These are phyloP conservation scores for Watsonalla binaria DNA, from an alignment of 2,888 invertebrate genomes.

Conservation along the genomic window DNA sequence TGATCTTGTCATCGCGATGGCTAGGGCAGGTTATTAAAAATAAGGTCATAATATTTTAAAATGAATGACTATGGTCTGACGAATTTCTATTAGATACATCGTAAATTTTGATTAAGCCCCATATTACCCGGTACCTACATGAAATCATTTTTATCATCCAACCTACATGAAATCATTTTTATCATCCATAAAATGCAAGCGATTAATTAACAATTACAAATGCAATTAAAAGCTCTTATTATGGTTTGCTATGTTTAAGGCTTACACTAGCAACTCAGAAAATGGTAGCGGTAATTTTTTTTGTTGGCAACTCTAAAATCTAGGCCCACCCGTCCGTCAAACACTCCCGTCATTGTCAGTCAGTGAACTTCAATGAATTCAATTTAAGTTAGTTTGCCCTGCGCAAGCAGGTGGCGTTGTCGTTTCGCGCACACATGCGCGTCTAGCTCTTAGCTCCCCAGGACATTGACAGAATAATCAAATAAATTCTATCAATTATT, in stretches of 20 bases:
- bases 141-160: no score
- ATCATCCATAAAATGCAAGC: no score
- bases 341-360: slow-evolving; percentile 18
- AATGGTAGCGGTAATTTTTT: slow-evolving; percentile 27
- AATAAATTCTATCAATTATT: slow-evolving; percentile 41
- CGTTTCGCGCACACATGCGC: slow-evolving; percentile 38
- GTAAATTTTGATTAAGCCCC: no score
- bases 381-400: slow-evolving; percentile 44
- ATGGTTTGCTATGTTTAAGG: not conserved
- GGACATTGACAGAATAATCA: slow-evolving; percentile 51
- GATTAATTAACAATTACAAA: no score
- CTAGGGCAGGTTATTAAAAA: slow-evolving; percentile 22
- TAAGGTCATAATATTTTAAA: not conserved
- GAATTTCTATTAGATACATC: not conserved
- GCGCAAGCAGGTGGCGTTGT: slow-evolving; percentile 59
- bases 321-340: slow-evolving; percentile 21
- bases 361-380: not conserved
- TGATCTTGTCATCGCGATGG: slow-evolving; percentile 68
- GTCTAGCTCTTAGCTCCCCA: slow-evolving; percentile 42
- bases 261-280: not conserved
- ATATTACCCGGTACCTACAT: no score
- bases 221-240: no score
- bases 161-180: no score
- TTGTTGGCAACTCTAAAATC: slow-evolving; percentile 24
- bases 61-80: not conserved